Evolutionary conservation across 1,140 invertebrate species (phyloP).

Genomic region (Drosophila sproati): DNA sequence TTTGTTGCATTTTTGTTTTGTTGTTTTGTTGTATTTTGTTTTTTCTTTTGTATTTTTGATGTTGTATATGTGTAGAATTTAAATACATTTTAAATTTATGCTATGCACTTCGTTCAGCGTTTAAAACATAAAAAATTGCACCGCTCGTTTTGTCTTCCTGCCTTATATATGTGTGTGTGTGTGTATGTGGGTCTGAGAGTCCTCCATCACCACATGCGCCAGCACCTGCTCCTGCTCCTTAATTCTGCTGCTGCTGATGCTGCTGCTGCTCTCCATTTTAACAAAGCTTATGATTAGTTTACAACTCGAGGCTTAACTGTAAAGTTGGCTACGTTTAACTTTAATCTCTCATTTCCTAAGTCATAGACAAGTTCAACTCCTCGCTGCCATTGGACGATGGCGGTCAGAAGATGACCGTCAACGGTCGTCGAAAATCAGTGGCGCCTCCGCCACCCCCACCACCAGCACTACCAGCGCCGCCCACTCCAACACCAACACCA

Average conservation of each 20-base stretch:
- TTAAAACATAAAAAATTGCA: constrained; percentile 82
- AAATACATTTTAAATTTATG: constrained; percentile 81
- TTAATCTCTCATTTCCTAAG: constrained; percentile 79
- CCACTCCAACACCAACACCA: constrained; percentile 40
- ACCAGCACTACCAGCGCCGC: constrained; percentile 78
- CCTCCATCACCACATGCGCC: background rate
- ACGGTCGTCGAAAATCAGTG: constrained; percentile 90
- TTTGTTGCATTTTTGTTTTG: constrained; percentile 36
- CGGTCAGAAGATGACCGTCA: constrained; percentile 95
- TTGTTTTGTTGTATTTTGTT: constrained; percentile 37
- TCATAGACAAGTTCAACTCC: constrained; percentile 82
- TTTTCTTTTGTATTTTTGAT: constrained; percentile 34
- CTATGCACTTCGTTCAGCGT: constrained; percentile 78
- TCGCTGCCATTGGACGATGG: constrained; percentile 79
- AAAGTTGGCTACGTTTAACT: constrained; percentile 78
- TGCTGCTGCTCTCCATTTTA: constrained; percentile 28
- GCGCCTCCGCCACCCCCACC: constrained; percentile 82
- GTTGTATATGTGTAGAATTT: constrained; percentile 73
- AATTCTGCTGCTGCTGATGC: background rate
- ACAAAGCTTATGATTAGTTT: constrained; percentile 70
- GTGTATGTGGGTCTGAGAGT: constrained; percentile 10
- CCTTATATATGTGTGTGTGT: background rate
- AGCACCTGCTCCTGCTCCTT: background rate
- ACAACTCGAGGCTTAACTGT: constrained; percentile 68
- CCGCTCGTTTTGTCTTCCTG: constrained; percentile 79